A percentile compares a stretch with the other conserved stretches of the same genome.
Evolutionary conservation across 2,113 vertebrate species (phyloP).

Genomic region (Apus apus): DNA sequence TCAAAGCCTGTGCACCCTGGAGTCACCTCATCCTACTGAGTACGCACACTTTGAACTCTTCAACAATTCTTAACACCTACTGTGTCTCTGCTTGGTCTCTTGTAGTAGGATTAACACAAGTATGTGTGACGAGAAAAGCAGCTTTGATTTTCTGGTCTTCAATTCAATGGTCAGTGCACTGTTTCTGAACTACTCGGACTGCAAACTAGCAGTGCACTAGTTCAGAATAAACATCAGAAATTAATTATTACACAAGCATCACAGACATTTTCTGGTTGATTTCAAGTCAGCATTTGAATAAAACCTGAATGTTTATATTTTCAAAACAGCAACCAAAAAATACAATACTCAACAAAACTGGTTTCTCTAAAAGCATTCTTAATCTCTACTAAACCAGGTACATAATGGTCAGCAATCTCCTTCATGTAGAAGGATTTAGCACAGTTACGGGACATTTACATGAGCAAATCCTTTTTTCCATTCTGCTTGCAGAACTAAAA

Average conservation of each 20-base stretch:
- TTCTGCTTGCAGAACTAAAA: not conserved
- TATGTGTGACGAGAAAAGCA: conserved; percentile 62
- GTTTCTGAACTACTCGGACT: not conserved
- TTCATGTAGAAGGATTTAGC: not conserved
- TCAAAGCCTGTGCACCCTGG: conserved; percentile 23
- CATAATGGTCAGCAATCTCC: not conserved
- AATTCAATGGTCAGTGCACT: conserved; percentile 7
- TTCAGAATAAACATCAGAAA: not conserved
- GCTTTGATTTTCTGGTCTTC: conserved; percentile 61
- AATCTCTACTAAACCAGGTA: not conserved
- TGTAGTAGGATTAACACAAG: conserved; percentile 70
- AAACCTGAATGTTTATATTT: not conserved
- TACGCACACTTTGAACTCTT: conserved; percentile 45
- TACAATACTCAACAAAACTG: not conserved
- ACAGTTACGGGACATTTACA: not conserved
- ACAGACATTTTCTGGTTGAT: not conserved
- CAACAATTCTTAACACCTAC: conserved; percentile 49
- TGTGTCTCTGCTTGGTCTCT: conserved; percentile 60
- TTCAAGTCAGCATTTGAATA: not conserved
- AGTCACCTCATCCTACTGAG: not conserved
- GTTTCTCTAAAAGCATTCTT: not conserved
- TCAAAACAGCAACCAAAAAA: not conserved
- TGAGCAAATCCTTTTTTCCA: not conserved
- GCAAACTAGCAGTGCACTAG: not conserved
- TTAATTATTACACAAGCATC: not conserved